Conservation (phyloP, 2,113 vertebrate species). For the human (Homo sapiens) region DNA sequence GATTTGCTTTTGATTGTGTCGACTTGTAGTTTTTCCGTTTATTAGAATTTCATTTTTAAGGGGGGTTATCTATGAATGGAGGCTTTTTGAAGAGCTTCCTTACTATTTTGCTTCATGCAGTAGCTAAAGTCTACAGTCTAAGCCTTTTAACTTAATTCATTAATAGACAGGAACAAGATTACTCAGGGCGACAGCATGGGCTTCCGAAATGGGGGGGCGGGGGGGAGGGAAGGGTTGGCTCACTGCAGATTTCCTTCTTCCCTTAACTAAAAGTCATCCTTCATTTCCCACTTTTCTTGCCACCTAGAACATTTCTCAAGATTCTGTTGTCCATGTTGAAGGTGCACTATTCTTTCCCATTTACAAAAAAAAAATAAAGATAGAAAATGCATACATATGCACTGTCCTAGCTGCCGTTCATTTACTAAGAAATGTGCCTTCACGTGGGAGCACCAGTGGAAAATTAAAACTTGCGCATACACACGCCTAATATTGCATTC, state of each 20-base stretch:
- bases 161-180: neutral
- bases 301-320: neutral
- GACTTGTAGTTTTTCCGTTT: constrained; percentile 15
- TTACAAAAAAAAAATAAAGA: neutral
- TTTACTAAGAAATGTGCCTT: constrained; percentile 3
- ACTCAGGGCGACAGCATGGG: neutral
- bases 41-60: constrained; percentile 36
- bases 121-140: neutral
- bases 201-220: neutral
- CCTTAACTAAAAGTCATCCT: neutral
- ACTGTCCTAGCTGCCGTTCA: neutral
- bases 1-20: constrained; percentile 49
- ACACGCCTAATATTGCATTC: neutral
- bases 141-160: constrained; percentile 18
- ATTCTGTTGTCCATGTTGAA: neutral
- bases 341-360: neutral
- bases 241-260: neutral
- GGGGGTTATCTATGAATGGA: neutral
- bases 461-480: neutral
- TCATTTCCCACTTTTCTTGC: neutral
- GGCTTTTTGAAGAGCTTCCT: neutral
- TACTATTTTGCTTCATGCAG: neutral
- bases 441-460: neutral
- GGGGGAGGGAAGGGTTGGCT: neutral
- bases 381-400: neutral